phyloP scores from a whole-genome alignment of 92 coral and sea anemone genomes.

The Nematostella vectensis region DNA sequence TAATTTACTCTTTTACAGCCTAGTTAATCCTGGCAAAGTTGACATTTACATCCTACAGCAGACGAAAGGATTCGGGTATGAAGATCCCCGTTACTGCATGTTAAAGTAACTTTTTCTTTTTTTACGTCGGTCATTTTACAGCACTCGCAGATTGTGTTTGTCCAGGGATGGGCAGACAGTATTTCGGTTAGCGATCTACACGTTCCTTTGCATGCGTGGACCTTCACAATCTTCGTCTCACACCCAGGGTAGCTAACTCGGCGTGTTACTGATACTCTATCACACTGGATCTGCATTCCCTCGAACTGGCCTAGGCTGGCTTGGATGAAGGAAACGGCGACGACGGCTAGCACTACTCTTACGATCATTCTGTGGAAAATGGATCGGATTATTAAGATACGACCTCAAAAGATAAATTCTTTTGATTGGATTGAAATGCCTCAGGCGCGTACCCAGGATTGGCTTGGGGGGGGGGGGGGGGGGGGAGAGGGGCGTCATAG shows the following conservation, averaged over 20 bases:
- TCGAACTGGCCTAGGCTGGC: background rate
- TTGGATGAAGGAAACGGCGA: background rate
- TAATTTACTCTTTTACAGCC: too few relatives aligned
- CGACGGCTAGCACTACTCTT: background rate
- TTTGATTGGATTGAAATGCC: too few relatives aligned
- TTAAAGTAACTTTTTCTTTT: slow-evolving; percentile 8
- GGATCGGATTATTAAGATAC: too few relatives aligned
- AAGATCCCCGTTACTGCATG: slow-evolving; percentile 6
- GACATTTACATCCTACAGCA: slow-evolving; percentile 21
- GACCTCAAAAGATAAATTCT: too few relatives aligned
- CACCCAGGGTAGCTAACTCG: slow-evolving; percentile 34
- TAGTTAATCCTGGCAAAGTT: slow-evolving; percentile 18
- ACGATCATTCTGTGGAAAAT: background rate
- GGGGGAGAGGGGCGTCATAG: too few relatives aligned
- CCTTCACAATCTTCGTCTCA: slow-evolving; percentile 15
- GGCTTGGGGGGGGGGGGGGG: too few relatives aligned
- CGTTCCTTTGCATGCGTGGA: slow-evolving; percentile 45
- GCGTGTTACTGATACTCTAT: slow-evolving; percentile 14
- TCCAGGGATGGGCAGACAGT: slow-evolving; percentile 45
- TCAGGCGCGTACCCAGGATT: too few relatives aligned
- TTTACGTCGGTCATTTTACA: slow-evolving; percentile 26
- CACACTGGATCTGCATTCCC: slow-evolving; percentile 23
- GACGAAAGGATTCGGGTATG: slow-evolving; percentile 5
- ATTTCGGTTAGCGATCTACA: slow-evolving; percentile 43
- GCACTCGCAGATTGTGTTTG: slow-evolving; percentile 43